Percentiles rank a stretch among this genome's conserved stretches.
Conservation (phyloP, 2,113 vertebrate genomes). For the Lophotis ruficrista region DNA sequence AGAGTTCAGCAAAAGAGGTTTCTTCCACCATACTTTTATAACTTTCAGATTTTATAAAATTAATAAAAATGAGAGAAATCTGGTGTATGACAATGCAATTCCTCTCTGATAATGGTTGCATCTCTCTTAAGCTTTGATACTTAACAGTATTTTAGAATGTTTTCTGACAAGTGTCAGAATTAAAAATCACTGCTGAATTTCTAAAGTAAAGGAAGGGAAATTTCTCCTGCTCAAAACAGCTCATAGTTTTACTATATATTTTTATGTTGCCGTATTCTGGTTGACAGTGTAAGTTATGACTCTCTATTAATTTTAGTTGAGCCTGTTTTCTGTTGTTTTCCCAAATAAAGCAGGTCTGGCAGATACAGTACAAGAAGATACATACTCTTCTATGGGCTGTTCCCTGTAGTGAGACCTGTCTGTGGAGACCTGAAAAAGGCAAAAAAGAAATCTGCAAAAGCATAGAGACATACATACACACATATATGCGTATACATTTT, state of each 20-base stretch:
- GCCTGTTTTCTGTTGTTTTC: background rate
- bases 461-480: background rate
- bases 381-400: background rate
- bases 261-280: background rate
- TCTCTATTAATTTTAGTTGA: background rate
- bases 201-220: background rate
- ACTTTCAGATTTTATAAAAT: background rate
- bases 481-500: too few relatives aligned
- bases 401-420: background rate
- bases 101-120: background rate
- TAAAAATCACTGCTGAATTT: background rate
- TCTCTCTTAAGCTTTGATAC: background rate
- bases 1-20: background rate
- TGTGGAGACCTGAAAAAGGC: background rate
- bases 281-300: background rate
- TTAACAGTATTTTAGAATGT: background rate
- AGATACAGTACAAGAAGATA: background rate
- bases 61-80: background rate
- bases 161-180: background rate
- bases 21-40: background rate
- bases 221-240: background rate
- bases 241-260: background rate
- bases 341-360: background rate
- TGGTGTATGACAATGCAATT: background rate
- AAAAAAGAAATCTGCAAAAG: background rate